Base-by-base conservation (phyloP, 1,140 invertebrate species). In the Pentalonia nigronervosa region DNA sequence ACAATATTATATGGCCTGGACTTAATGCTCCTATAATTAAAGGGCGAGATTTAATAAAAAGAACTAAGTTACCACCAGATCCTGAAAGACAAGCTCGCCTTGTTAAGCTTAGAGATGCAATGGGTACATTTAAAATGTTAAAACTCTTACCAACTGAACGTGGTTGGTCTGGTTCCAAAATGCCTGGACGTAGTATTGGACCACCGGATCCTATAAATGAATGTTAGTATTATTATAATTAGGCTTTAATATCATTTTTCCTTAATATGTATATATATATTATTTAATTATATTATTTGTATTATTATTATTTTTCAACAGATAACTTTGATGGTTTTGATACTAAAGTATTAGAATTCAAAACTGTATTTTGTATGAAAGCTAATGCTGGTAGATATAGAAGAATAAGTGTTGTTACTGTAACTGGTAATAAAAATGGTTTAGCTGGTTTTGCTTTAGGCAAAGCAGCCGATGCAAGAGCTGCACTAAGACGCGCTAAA, bases 351-450 rank as follows among this genome's bases (percentile, higher is more conserved):
- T 95, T 99, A 53, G 97, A 99, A 95, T 96, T 97, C 94, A 93
- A 98, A 96, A 96, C 96, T 84, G 97, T 99, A 1, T 96, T 97
- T 23, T 96, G 97, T 94, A 99, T 99, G 98, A 98, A 97, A 94
- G 97, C 97, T 41, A 97, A 97, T 95, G 95, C 98, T 94, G 99
- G 99, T 4, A 96, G 98, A 90, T 97, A 96, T 84, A 96, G 97
- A 91, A 95, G 96, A 93, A 95, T 96, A 50, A 97, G 97, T 94
- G 95, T 96, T 53, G 96, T 98, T 94, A 97, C 97, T 60, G 97
- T 99, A 3, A 98, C 98, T 92, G 99, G 99, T 86, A 99, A 99
- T 96, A 96, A 96, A 90, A 97, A 98, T 95, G 99, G 99, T 7
- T 95, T 99, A 23, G 97, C 96, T 94, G 99, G 98, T 34, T 98